These are phyloP conservation scores for Drosophila dives DNA, from an alignment of 2,888 invertebrate genomes.

Conservation along the genomic window DNA sequence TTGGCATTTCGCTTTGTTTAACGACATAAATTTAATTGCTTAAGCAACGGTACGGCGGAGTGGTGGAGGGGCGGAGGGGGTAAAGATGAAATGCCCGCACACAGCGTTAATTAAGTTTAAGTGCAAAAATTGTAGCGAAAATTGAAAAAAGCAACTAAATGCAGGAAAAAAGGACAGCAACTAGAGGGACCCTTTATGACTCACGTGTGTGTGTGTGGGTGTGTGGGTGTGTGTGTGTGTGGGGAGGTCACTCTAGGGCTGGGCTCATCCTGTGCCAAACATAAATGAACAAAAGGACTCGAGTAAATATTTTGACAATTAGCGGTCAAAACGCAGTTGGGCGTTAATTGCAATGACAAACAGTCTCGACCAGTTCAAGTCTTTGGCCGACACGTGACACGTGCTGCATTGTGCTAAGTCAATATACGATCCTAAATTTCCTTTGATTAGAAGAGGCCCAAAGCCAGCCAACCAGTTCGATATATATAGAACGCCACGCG, in stretches of 20 bases:
- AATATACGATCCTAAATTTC: constrained; percentile 67
- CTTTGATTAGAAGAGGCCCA: constrained; percentile 37
- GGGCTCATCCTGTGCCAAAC: constrained; percentile 23
- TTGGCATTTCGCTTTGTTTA: constrained; percentile 70
- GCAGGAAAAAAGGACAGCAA: constrained; percentile 16
- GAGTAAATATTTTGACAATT: constrained; percentile 82
- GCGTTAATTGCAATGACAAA: constrained; percentile 78
- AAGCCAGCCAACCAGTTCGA: constrained; percentile 19
- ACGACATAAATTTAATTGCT: constrained; percentile 74
- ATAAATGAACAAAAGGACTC: constrained; percentile 22
- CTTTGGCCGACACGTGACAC: constrained; percentile 58
- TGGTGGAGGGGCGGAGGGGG: background rate
- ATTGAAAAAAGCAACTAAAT: constrained; percentile 17
- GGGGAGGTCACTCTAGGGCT: constrained; percentile 18
- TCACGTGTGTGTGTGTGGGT: constrained; percentile 26
- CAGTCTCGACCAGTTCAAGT: constrained; percentile 43
- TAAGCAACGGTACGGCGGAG: constrained; percentile 17
- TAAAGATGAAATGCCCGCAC: constrained; percentile 31
- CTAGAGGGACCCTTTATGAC: constrained; percentile 21
- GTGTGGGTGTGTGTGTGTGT: background rate
- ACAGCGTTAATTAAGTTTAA: constrained; percentile 70
- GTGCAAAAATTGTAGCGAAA: constrained; percentile 64
- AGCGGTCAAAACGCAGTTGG: constrained; percentile 74
- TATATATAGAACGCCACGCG: constrained; percentile 49
- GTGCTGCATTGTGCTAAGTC: constrained; percentile 49